A percentile compares a stretch with the other conserved stretches of the same genome.
phyloP scores from a whole-genome alignment of 2,113 vertebrate species.

The Dipodomys stephensi region DNA sequence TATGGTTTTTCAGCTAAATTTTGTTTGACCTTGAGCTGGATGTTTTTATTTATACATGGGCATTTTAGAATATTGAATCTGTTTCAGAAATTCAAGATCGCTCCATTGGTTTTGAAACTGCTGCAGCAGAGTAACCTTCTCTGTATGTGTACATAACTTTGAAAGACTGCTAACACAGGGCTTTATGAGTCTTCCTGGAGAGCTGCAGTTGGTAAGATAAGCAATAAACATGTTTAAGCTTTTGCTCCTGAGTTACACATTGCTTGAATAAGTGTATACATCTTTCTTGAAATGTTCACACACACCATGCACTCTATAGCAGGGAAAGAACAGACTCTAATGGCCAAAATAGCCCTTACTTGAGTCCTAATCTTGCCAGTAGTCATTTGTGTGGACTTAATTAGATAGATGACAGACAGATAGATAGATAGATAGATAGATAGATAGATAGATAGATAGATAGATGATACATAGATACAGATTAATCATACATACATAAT shows the following conservation, averaged over 20 bases:
- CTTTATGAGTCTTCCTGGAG: background rate
- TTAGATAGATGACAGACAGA: no score
- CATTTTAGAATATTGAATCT: slow-evolving; percentile 47
- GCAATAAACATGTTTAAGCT: slow-evolving; percentile 27
- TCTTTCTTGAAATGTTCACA: slow-evolving; percentile 24
- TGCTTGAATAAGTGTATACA: slow-evolving; percentile 35
- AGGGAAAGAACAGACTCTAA: background rate
- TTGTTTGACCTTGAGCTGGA: slow-evolving; percentile 32
- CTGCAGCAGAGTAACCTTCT: slow-evolving; percentile 46
- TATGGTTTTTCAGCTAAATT: slow-evolving; percentile 49
- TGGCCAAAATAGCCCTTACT: background rate
- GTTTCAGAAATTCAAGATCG: slow-evolving; percentile 36
- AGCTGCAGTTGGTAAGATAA: slow-evolving; percentile 49
- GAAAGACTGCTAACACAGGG: slow-evolving; percentile 42
- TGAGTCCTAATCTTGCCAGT: background rate
- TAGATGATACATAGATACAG: no score
- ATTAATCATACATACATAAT: no score
- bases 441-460: no score
- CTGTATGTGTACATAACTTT: slow-evolving; percentile 38
- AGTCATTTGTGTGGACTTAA: background rate
- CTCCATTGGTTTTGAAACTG: slow-evolving; percentile 64
- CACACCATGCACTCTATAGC: background rate
- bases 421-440: no score
- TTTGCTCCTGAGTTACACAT: slow-evolving; percentile 52
- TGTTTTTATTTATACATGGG: slow-evolving; percentile 17